phyloP scores from a whole-genome alignment of 37 sponge, comb jelly and placozoan genomes.

The Beroe forskalii region DNA sequence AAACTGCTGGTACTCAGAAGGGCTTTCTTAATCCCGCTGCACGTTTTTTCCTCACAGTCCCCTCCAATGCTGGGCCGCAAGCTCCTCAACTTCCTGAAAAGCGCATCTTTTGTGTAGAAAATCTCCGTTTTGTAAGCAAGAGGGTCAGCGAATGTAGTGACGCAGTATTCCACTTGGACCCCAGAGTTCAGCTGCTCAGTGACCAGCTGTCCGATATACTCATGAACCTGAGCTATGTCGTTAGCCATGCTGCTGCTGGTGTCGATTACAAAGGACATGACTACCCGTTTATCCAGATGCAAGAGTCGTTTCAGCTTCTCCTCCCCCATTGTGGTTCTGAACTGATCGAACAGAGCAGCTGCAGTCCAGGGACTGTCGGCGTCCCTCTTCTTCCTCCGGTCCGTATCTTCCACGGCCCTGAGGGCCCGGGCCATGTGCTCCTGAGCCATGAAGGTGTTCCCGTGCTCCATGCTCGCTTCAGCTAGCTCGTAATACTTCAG shows the following conservation, averaged over 20 bases:
- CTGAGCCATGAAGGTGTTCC: conserved; percentile 9
- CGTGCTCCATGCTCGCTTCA: background rate
- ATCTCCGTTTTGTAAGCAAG: background rate
- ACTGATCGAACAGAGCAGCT: background rate
- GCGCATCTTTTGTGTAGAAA: background rate
- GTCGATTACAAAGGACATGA: background rate
- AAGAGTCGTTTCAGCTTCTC: background rate
- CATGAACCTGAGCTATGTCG: background rate
- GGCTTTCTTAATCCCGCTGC: background rate
- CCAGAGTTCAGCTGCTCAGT: background rate
- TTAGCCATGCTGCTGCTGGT: background rate
- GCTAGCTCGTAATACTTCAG: conserved; percentile 40
- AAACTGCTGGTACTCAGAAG: background rate
- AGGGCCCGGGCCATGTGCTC: conserved; percentile 62
- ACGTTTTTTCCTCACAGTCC: background rate
- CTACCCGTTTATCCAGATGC: background rate
- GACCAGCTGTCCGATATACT: background rate
- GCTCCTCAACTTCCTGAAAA: background rate
- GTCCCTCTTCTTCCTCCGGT: background rate
- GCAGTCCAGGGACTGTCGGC: background rate
- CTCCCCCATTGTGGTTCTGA: background rate
- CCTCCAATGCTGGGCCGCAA: background rate
- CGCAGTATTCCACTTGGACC: background rate
- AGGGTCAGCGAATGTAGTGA: background rate
- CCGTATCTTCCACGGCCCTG: background rate